phyloP scores from a whole-genome alignment of 2,888 invertebrate species.

The Ochropleura leucogaster region DNA sequence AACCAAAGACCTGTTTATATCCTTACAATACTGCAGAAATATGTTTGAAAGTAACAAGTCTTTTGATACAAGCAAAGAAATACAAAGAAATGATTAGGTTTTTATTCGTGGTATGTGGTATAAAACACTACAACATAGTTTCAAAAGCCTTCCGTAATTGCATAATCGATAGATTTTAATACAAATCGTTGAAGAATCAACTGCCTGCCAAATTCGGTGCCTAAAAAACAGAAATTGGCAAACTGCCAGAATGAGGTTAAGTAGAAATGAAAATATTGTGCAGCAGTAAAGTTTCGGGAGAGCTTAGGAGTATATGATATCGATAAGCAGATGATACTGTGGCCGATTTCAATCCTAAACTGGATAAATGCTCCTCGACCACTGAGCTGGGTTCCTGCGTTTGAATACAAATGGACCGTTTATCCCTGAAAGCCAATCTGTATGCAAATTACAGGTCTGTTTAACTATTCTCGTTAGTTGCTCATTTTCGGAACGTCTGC shows the following conservation, averaged over 20 bases:
- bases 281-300: conserved; percentile 40
- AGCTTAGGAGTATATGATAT: conserved; percentile 67
- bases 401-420: conserved; percentile 90
- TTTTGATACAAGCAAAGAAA: neutral
- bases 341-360: conserved; percentile 85
- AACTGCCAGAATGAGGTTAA: conserved; percentile 44
- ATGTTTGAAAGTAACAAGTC: neutral
- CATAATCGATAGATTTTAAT: conserved; percentile 49
- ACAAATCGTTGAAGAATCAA: conserved; percentile 46
- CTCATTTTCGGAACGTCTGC: conserved; percentile 89
- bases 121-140: neutral
- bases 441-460: conserved; percentile 89
- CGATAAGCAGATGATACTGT: conserved; percentile 79
- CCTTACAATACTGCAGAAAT: conserved; percentile 10
- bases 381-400: conserved; percentile 86
- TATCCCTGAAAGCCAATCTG: conserved; percentile 90
- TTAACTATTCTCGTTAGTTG: conserved; percentile 90
- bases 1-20: conserved; percentile 2
- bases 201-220: conserved; percentile 53
- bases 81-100: neutral
- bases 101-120: neutral
- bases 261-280: conserved; percentile 51
- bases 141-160: conserved; percentile 8
- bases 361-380: conserved; percentile 87
- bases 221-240: conserved; percentile 53